Evolutionary conservation across 2,113 vertebrate species (phyloP), one percentile per base, ranked within the genome.

Genomic region (Alligator sinensis): DNA sequence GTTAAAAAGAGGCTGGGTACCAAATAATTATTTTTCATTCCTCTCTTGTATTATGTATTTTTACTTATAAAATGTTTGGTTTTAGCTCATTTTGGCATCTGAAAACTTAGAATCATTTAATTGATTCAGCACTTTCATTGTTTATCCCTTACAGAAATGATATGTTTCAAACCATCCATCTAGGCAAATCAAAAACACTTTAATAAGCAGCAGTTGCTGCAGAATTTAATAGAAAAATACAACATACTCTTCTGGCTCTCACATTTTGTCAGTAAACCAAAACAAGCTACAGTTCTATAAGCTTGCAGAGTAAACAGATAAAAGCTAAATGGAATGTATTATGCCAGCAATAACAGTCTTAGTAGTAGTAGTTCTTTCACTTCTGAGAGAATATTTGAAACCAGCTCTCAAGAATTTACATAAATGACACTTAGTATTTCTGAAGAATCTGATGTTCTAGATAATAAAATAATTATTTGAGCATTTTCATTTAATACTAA

Each of bases 1-100:
- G 78, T 30, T 68, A 30, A 68, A 30, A 30, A 30, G 19, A 30
- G 66, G 17, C 9, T 6, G n/a, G 28, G 27, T 68, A 30, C 64
- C 64, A 30, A n/a, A 30, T 68, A 68, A 30, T 10, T 30, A 34
- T 70, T 34, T 30, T 61, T 97, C 70, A 15, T 0, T 11, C 17
- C 87, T 91, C 94, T 83, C 59, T 63, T 94, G 93, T 94, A 96
- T 95, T 93, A 91, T 77, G 76, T 89, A 92, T 87, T 92, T 96
- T 18, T 95, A 86, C 34, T 62, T 64, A 28, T 64, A 85, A 95
- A 95, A 85, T 94, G 28, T 76, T 96, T 80, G 90, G 90, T 83
- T 89, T 83, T 77, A 27, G 27, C 47, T 84, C 68, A 94, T 94
- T 95, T 84, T 61, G 80, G 34, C 57, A 60, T 8, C 3, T n/a